These are phyloP conservation scores for Trichoplusia ni DNA, from an alignment of 1,140 invertebrate genomes.

Conservation along the genomic window DNA sequence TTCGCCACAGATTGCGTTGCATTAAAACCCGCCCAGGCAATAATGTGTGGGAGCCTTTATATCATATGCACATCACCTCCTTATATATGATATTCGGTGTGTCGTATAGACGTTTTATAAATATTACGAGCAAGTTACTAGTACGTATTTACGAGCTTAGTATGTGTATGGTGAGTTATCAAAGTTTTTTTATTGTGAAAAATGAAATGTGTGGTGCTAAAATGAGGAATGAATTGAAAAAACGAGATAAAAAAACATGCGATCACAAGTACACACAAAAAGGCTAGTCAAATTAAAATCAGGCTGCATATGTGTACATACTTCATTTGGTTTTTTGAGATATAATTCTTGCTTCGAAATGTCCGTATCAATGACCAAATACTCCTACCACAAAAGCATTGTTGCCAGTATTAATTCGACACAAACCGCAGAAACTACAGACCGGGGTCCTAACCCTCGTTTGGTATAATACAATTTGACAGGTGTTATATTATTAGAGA, in stretches of 20 bases:
- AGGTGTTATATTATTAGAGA: slow-evolving; percentile 17
- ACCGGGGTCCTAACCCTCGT: not conserved
- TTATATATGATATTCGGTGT: not conserved
- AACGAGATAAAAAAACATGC: too few relatives aligned
- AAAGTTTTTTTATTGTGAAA: slow-evolving; percentile 4
- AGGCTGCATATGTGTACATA: too few relatives aligned
- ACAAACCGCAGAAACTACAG: not conserved
- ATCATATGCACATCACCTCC: slow-evolving; percentile 12
- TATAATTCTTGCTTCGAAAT: too few relatives aligned
- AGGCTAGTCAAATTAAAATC: too few relatives aligned
- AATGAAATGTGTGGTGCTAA: slow-evolving; percentile 7
- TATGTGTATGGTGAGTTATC: not conserved
- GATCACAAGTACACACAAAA: too few relatives aligned
- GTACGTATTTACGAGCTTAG: slow-evolving; percentile 20
- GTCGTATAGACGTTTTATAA: not conserved
- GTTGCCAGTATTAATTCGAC: not conserved
- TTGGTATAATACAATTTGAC: slow-evolving; percentile 16
- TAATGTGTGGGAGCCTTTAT: slow-evolving; percentile 9
- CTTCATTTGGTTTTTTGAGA: too few relatives aligned
- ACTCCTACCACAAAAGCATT: too few relatives aligned
- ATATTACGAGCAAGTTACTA: slow-evolving; percentile 7
- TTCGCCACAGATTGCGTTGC: slow-evolving; percentile 16
- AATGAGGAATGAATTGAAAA: too few relatives aligned
- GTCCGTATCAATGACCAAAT: too few relatives aligned
- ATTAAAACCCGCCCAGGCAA: not conserved